Evolutionary conservation across 1,140 invertebrate species (phyloP).

Genomic region (Mya arenaria): DNA sequence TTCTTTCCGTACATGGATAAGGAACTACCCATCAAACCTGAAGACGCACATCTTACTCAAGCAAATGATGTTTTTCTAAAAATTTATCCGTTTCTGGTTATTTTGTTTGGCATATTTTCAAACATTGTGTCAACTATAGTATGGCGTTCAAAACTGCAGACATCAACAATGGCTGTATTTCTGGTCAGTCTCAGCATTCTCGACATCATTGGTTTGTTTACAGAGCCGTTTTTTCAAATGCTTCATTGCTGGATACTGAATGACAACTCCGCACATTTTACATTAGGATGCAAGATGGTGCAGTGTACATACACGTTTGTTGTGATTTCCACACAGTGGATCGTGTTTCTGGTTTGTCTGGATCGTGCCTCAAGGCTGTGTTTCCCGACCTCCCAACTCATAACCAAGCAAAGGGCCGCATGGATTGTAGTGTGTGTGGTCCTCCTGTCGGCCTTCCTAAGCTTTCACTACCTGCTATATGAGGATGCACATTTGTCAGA

Average conservation of each 20-base stretch:
- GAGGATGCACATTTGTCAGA: too few species aligned
- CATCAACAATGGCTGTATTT: neutral
- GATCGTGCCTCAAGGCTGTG: neutral
- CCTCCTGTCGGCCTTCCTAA: too few species aligned
- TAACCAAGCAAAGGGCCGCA: too few species aligned
- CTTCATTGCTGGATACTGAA: neutral
- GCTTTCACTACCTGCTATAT: too few species aligned
- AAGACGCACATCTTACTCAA: too few species aligned
- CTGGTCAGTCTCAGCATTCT: neutral
- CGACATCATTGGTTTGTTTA: slow-evolving; percentile 17
- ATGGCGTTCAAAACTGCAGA: neutral
- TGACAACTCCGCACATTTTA: neutral
- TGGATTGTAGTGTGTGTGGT: too few species aligned
- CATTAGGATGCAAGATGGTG: neutral
- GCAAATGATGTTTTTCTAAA: neutral
- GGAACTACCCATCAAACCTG: too few species aligned
- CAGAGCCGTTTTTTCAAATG: neutral
- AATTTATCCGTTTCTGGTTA: neutral
- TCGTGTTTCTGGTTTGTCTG: neutral
- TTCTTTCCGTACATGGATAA: too few species aligned
- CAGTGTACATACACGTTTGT: neutral
- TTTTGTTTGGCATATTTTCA: neutral
- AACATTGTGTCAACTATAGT: slow-evolving; percentile 15
- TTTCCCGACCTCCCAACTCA: too few species aligned
- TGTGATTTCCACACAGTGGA: neutral